These are phyloP conservation scores for Propithecus deckenii DNA, from an alignment of 2,797 vertebrate species.

Conservation along the genomic window DNA sequence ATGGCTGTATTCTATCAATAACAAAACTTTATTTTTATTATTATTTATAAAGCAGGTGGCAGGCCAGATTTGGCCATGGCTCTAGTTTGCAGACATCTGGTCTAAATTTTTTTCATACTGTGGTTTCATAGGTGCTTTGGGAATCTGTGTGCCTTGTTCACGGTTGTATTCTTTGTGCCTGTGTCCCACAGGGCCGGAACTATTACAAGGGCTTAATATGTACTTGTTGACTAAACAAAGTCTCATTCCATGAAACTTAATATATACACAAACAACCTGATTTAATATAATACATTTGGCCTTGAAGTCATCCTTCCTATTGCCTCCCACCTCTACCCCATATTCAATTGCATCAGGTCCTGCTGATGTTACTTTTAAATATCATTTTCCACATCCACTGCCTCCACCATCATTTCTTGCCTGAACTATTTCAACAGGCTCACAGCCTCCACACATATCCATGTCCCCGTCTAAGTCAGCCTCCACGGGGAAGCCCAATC, in stretches of 20 bases:
- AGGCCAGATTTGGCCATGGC: not conserved
- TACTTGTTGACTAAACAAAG: not conserved
- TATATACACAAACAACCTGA: not conserved
- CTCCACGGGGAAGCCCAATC: not conserved
- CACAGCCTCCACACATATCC: not conserved
- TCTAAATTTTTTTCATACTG: not conserved
- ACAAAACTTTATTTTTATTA: conserved; percentile 37
- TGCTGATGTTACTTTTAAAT: not conserved
- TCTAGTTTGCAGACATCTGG: not conserved
- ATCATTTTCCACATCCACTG: not conserved
- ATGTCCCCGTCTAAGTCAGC: not conserved
- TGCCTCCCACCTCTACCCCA: not conserved
- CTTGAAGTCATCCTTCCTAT: not conserved
- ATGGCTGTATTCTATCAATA: not conserved
- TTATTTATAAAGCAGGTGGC: not conserved
- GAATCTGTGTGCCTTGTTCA: not conserved
- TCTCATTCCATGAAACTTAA: not conserved
- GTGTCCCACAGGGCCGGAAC: not conserved
- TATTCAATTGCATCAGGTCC: not conserved
- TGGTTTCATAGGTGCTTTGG: not conserved
- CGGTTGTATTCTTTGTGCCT: not conserved
- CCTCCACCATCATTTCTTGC: not conserved
- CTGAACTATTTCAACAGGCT: not conserved
- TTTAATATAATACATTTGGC: not conserved
- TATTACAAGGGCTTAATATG: not conserved